These are phyloP conservation scores for Lepisosteus osseus DNA, from an alignment of 2,113 vertebrate genomes.

Conservation along the genomic window DNA sequence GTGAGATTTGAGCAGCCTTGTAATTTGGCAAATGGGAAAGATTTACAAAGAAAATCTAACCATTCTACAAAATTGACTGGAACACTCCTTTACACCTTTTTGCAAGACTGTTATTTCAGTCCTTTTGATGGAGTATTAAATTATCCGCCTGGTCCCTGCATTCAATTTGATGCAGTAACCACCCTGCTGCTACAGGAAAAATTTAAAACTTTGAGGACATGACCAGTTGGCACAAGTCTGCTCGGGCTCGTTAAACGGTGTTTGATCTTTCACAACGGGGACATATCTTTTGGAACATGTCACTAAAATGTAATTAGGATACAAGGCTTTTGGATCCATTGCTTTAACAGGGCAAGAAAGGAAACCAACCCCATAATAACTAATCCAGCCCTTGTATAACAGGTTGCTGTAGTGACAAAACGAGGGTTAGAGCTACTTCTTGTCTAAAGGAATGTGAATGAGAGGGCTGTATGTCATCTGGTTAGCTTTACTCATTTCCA, in stretches of 20 bases:
- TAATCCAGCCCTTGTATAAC: not conserved
- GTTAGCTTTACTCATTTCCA: not conserved
- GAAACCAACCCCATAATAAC: not conserved
- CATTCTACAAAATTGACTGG: not conserved
- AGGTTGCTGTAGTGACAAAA: not conserved
- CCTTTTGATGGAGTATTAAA: constrained; percentile 2
- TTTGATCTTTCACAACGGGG: constrained; percentile 4
- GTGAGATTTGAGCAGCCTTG: too few relatives aligned
- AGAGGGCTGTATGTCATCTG: not conserved
- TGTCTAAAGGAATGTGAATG: not conserved
- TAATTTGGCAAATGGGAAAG: not conserved
- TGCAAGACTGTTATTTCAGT: not conserved
- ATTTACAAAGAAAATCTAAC: not conserved
- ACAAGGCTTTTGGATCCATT: not conserved
- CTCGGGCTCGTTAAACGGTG: not conserved
- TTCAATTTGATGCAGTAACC: not conserved
- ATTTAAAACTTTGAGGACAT: not conserved
- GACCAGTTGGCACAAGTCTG: not conserved
- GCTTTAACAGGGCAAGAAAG: not conserved
- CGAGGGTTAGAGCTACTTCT: not conserved
- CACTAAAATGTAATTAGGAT: constrained; percentile 2
- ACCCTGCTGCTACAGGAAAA: not conserved
- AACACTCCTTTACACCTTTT: not conserved
- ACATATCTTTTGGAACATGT: not conserved
- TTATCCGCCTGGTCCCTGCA: not conserved